Percentiles rank a stretch among this genome's conserved stretches.
phyloP scores from a whole-genome alignment of 2,888 invertebrate species.

The Ophion obscuratus region DNA sequence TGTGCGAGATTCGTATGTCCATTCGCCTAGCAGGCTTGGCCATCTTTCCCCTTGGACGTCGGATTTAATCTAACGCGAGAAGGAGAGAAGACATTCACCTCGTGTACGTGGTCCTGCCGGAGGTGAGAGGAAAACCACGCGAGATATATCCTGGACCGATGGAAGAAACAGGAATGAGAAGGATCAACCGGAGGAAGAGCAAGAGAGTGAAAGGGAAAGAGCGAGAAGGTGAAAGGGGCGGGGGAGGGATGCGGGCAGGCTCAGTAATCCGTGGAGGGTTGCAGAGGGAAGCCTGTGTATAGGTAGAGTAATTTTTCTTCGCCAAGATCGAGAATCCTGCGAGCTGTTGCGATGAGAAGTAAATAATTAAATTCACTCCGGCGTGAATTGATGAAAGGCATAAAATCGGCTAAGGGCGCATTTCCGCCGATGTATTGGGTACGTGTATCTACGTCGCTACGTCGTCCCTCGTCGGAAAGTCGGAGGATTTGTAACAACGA shows the following conservation, averaged over 20 bases:
- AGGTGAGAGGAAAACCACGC: slow-evolving; percentile 48
- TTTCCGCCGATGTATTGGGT: slow-evolving; percentile 18
- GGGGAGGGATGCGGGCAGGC: slow-evolving; percentile 34
- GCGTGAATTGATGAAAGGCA: slow-evolving; percentile 71
- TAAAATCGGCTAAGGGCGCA: slow-evolving; percentile 40
- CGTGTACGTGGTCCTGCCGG: slow-evolving; percentile 9
- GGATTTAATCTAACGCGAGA: slow-evolving; percentile 78
- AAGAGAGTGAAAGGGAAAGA: background rate
- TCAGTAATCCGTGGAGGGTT: slow-evolving; percentile 53
- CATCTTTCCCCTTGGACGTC: slow-evolving; percentile 59
- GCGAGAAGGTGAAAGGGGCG: slow-evolving; percentile 18
- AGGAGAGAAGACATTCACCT: slow-evolving; percentile 51
- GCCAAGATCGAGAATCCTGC: slow-evolving; percentile 53
- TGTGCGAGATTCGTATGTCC: slow-evolving; percentile 17
- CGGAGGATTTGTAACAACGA: background rate
- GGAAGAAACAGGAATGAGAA: slow-evolving; percentile 43
- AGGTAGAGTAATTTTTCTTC: slow-evolving; percentile 67
- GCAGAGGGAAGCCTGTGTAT: slow-evolving; percentile 20
- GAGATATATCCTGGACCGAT: slow-evolving; percentile 46
- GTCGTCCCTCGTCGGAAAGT: background rate
- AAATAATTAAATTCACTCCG: slow-evolving; percentile 76
- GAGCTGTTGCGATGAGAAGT: slow-evolving; percentile 69
- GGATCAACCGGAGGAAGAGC: slow-evolving; percentile 53
- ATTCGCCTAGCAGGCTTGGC: slow-evolving; percentile 8
- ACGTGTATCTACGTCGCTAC: background rate